Evolutionary conservation across 2,888 invertebrate species (phyloP), one percentile per base, ranked within the genome.

Genomic region (Parnassius apollo): DNA sequence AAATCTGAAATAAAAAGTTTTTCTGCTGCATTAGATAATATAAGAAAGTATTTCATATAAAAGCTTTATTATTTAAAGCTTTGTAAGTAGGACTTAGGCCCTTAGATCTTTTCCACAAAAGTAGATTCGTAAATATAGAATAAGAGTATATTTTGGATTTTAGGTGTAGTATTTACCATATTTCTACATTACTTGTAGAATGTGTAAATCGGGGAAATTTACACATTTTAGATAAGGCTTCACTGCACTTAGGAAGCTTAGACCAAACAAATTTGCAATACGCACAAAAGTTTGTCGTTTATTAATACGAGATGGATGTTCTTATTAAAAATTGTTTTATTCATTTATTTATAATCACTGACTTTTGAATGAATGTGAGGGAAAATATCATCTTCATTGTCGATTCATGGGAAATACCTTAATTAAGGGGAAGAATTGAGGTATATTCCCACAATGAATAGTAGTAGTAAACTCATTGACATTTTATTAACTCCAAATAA

Each of bases 141-240:
- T 82, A 80, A 80, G 73, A 70, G 66, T 81, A 55, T 35, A 12
- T 46, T 57, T 51, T 74, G 68, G 74, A 66, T 81, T 79, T 62
- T 63, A 51, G 66, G 51, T 59, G 53, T 66, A 63, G 49, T 64
- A 52, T 65, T 68, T 78, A 79, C 80, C 75, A 13, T 7, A 63
- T 75, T 71, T 77, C 68, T 70, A 75, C 74, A 69, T 68, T 71
- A 71, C 65, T 70, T 62, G 35, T 13, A 9, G 61, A 67, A 75
- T 85, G 89, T 91, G 91, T 91, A 89, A 91, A 85, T 69, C 67
- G 91, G 91, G 91, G 91, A 91, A 91, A 82, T 91, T 91, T 91
- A 91, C 91, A 91, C 89, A 85, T 71, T 51, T 70, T 74, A 77
- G 77, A 64, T 82, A 83, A 77, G 80, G 81, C 71, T 80, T 82